phyloP scores from a whole-genome alignment of 2,797 vertebrate genomes.

The Sciurus vulgaris region DNA sequence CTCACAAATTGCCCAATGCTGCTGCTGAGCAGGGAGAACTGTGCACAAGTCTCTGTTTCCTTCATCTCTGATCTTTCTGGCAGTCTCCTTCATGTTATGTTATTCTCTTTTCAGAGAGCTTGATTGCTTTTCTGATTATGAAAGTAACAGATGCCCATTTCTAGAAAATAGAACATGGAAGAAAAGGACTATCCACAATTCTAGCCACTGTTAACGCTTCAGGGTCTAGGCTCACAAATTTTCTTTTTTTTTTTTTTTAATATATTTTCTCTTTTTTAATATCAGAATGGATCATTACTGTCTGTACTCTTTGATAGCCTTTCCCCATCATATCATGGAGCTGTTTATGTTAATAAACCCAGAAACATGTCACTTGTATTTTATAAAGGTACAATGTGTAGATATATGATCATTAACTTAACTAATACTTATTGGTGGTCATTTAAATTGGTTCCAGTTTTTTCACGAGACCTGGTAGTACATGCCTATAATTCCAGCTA shows the following conservation, averaged over 20 bases:
- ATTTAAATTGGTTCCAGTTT: not conserved
- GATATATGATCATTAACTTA: not conserved
- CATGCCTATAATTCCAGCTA: too few species aligned
- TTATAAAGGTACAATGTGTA: not conserved
- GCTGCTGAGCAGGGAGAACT: not conserved
- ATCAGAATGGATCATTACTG: not conserved
- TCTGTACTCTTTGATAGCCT: not conserved
- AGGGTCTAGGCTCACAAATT: not conserved
- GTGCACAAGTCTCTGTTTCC: not conserved
- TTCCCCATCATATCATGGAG: not conserved
- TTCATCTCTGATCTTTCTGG: not conserved
- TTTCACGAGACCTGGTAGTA: not conserved
- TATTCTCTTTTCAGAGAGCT: not conserved
- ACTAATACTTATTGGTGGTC: not conserved
- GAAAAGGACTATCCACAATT: rapidly evolving
- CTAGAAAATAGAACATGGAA: not conserved
- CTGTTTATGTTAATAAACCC: not conserved
- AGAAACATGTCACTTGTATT: not conserved
- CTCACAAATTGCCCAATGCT: not conserved
- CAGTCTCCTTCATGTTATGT: not conserved
- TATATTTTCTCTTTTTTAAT: not conserved
- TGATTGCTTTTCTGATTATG: constrained; percentile 53
- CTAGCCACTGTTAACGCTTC: not conserved
- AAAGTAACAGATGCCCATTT: not conserved
- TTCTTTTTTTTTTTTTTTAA: not conserved